A percentile compares a stretch with the other conserved stretches of the same genome.
Evolutionary conservation across 2,113 vertebrate genomes (phyloP).

Genomic region (Neopipo cinnamomea): DNA sequence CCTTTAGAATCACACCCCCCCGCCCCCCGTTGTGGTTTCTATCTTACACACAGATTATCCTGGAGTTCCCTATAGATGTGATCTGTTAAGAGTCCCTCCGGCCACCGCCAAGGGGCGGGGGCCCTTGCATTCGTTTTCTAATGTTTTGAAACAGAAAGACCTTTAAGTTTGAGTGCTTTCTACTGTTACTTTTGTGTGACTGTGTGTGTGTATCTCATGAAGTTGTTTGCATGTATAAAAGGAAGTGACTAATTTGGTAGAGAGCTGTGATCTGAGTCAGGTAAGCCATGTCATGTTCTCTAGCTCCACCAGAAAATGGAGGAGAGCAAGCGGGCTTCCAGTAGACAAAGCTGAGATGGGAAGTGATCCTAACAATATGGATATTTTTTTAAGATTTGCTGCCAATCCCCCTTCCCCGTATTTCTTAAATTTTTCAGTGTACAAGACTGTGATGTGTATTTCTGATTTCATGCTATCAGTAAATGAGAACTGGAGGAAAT

Average conservation of each 20-base stretch:
- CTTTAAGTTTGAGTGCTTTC: slow-evolving; percentile 64
- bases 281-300: slow-evolving; percentile 79
- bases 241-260: slow-evolving; percentile 75
- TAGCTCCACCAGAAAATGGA: slow-evolving; percentile 95
- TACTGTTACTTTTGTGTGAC: slow-evolving; percentile 39
- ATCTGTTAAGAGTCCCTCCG: background rate
- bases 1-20: slow-evolving; percentile 56
- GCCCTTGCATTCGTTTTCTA: slow-evolving; percentile 63
- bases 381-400: slow-evolving; percentile 44
- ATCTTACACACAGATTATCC: slow-evolving; percentile 36
- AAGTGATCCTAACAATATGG: slow-evolving; percentile 23
- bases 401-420: slow-evolving; percentile 13
- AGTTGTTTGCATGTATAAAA: slow-evolving; percentile 65
- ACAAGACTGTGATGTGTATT: slow-evolving; percentile 46
- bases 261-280: slow-evolving; percentile 84
- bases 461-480: slow-evolving; percentile 39
- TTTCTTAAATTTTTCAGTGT: slow-evolving; percentile 43
- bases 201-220: slow-evolving; percentile 61
- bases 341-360: slow-evolving; percentile 74
- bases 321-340: slow-evolving; percentile 66
- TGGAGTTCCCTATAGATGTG: slow-evolving; percentile 40
- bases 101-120: background rate
- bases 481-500: slow-evolving; percentile 60
- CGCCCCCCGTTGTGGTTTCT: slow-evolving; percentile 44
- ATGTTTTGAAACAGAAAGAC: slow-evolving; percentile 64